Base-by-base conservation (phyloP, 2,113 vertebrate genomes). In the Labrus mixtus region DNA sequence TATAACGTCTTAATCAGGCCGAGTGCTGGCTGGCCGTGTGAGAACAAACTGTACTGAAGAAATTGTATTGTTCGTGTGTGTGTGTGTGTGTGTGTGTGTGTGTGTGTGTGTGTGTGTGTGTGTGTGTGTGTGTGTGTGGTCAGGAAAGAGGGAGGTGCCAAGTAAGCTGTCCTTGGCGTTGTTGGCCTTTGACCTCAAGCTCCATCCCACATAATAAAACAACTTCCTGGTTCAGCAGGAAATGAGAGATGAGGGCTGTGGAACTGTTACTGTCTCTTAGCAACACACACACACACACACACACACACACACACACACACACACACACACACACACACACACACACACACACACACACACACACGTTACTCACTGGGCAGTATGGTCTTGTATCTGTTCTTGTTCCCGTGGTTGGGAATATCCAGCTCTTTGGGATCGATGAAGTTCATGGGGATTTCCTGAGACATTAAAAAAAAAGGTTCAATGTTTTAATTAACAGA, bases 371-470 rank as follows among this genome's bases (percentile, higher is more conserved):
- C 95, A 99, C 98, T 99, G 93, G 98, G 98, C 90, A 99, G 93
- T 85, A 99, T 99, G 80, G 96, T 99, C 91, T 96, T 98, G 92
- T 99, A 99, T 91, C 97, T 94, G 90, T 99, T 99, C 94, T 99
- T 99, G 77, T 96, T 96, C 83, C 97, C 96, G 22, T 98, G 95
- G 90, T 96, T 96, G 0, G 96, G 96, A 85, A 99, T 94, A 72
- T 97, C 96, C 89, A 98, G 94, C 89, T 98, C 96, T 92, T 97
- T 97, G 71, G 97, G 97, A 93, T 99, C 97, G 82, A 97, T 96
- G 91, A 99, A 99, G 83, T 99, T 99, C 98, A 99, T 99, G 29
- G 98, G 98, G 84, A 99, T 98, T 96, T 98, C 97, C 97, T 99
- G 93, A 89, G 81, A 68, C 0, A 23, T n/a, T n/a, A n/a, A 0